Evolutionary conservation across 2,113 vertebrate species (phyloP).

Genomic region (Drymodes brunneopygia): DNA sequence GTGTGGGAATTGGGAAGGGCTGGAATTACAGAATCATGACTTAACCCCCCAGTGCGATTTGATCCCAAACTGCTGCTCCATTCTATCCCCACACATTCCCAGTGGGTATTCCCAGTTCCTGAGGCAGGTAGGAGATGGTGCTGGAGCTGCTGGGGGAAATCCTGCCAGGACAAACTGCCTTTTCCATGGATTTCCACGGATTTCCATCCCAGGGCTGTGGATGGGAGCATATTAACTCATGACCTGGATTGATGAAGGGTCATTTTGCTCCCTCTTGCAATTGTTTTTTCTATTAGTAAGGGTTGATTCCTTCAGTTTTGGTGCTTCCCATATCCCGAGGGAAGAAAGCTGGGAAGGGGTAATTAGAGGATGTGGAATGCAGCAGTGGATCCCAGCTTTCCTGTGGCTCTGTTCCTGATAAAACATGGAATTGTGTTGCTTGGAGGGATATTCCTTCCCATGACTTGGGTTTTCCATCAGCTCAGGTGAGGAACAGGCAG

Average conservation of each 20-base stretch:
- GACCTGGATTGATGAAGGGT: neutral
- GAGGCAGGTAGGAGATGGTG: neutral
- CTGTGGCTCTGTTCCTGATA: neutral
- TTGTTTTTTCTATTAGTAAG: neutral
- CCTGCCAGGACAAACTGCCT: fast-evolving
- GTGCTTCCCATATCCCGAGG: neutral
- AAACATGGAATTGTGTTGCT: neutral
- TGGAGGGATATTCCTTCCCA: neutral
- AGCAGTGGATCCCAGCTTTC: neutral
- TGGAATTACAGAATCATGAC: neutral
- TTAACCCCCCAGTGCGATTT: neutral
- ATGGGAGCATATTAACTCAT: neutral
- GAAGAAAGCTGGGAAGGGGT: neutral
- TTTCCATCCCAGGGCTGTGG: neutral
- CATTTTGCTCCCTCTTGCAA: neutral
- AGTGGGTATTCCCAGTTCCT: neutral
- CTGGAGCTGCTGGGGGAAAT: neutral
- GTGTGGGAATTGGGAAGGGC: neutral
- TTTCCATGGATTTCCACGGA: neutral
- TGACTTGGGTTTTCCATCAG: neutral
- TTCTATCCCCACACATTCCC: neutral
- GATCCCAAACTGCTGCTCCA: neutral
- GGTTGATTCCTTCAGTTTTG: neutral
- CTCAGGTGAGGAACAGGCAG: neutral
- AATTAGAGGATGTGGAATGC: neutral